Evolutionary conservation across 2,797 vertebrate genomes (phyloP).

Genomic region (Sitta carolinensis): DNA sequence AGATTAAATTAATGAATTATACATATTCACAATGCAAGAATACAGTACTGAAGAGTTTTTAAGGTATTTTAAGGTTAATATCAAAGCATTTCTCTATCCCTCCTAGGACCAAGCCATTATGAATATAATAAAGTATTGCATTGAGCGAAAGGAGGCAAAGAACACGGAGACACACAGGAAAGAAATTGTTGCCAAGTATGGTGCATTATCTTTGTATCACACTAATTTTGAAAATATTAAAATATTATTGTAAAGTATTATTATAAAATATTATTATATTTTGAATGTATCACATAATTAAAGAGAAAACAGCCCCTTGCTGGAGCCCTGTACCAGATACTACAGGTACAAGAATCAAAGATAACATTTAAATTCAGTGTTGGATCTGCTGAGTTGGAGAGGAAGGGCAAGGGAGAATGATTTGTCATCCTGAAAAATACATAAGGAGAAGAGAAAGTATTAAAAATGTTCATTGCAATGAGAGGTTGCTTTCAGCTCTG

Average conservation of each 20-base stretch:
- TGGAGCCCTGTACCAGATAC: not conserved
- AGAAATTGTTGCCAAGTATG: not conserved
- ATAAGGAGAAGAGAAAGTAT: not conserved
- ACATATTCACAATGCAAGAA: slow-evolving; percentile 25
- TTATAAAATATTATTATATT: too few relatives aligned
- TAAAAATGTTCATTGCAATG: not conserved
- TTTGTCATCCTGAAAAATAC: not conserved
- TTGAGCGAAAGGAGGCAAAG: not conserved
- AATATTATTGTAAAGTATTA: too few relatives aligned
- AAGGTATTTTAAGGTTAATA: slow-evolving; percentile 21
- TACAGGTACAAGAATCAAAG: not conserved
- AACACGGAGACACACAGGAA: not conserved
- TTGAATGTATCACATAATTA: not conserved
- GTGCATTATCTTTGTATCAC: not conserved
- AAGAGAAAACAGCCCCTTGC: not conserved
- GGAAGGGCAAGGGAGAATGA: not conserved
- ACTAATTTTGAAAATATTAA: not conserved
- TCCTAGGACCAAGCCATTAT: not conserved
- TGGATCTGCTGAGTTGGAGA: not conserved
- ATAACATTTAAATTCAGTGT: not conserved
- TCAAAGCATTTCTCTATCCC: not conserved
- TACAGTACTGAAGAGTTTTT: not conserved
- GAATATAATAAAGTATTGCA: not conserved
- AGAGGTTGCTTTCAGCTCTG: not conserved
- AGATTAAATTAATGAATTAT: slow-evolving; percentile 70